Percentiles rank a stretch among this genome's conserved stretches.
These are phyloP conservation scores for Gallinago jamesoni DNA, from an alignment of 2,113 vertebrate genomes.

Conservation along the genomic window DNA sequence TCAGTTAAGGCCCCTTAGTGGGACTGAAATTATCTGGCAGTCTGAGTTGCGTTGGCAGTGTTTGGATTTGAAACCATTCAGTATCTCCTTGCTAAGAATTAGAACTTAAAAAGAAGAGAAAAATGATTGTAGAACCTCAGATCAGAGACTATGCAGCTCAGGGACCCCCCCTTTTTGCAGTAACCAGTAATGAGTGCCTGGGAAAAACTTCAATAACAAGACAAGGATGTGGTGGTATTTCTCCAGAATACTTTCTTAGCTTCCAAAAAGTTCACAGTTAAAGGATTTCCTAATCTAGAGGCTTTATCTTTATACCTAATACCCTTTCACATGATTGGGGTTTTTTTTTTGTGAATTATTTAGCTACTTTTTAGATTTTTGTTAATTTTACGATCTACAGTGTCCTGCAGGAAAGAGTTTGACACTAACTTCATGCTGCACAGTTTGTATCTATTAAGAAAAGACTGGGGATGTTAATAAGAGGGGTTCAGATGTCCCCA, in stretches of 20 bases:
- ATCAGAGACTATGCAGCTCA: neutral
- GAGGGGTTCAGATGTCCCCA: neutral
- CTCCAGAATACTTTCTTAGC: neutral
- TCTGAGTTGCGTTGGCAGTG: fast-evolving
- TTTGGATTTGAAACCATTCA: neutral
- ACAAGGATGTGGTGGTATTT: neutral
- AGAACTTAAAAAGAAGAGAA: neutral
- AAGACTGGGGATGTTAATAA: neutral
- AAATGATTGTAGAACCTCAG: neutral
- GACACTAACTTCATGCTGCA: neutral
- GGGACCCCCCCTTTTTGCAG: neutral
- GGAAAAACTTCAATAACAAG: neutral
- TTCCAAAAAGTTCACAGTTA: neutral
- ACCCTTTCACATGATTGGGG: neutral
- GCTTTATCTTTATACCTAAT: neutral
- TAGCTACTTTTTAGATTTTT: neutral
- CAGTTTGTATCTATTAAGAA: neutral
- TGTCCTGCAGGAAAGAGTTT: neutral
- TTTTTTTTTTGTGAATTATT: neutral
- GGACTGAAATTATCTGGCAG: neutral
- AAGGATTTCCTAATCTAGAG: neutral
- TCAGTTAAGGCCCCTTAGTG: neutral
- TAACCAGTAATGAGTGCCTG: neutral
- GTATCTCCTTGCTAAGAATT: neutral
- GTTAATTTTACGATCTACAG: neutral